Percentiles rank a stretch among this genome's conserved stretches.
Evolutionary conservation across 2,113 vertebrate genomes (phyloP).

Genomic region (Cynocephalus volans): DNA sequence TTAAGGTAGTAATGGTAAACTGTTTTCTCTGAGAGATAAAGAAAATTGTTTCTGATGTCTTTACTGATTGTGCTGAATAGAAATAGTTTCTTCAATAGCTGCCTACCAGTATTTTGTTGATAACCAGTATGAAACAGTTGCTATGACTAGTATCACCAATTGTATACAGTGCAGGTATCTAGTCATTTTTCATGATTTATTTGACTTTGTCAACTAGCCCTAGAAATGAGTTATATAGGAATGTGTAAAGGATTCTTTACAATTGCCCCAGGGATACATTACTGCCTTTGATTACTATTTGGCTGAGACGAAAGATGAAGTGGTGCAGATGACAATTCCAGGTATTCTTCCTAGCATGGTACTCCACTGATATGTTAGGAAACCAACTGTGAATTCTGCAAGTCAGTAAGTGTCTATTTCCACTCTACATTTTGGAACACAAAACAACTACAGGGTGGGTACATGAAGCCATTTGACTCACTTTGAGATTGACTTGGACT

Average conservation of each 20-base stretch:
- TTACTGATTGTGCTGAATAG: neutral
- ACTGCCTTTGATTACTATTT: neutral
- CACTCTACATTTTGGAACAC: neutral
- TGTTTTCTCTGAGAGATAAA: neutral
- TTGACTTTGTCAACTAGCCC: neutral
- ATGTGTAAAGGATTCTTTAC: neutral
- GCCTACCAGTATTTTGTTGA: neutral
- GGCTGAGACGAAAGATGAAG: neutral
- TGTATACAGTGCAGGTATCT: neutral
- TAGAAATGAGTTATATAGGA: neutral
- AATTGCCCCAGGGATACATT: neutral
- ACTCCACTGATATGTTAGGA: neutral
- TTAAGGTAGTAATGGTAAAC: neutral
- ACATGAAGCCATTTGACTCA: neutral
- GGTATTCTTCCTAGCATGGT: neutral
- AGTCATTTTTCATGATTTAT: neutral
- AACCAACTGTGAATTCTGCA: neutral
- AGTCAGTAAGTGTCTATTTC: neutral
- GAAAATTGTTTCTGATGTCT: neutral
- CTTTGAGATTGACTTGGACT: neutral
- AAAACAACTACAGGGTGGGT: neutral
- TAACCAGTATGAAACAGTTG: neutral
- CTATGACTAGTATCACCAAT: neutral
- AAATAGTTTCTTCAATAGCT: neutral
- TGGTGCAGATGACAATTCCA: neutral